These are phyloP conservation scores for Erethizon dorsatum DNA, from an alignment of 2,797 vertebrate species.

Conservation along the genomic window DNA sequence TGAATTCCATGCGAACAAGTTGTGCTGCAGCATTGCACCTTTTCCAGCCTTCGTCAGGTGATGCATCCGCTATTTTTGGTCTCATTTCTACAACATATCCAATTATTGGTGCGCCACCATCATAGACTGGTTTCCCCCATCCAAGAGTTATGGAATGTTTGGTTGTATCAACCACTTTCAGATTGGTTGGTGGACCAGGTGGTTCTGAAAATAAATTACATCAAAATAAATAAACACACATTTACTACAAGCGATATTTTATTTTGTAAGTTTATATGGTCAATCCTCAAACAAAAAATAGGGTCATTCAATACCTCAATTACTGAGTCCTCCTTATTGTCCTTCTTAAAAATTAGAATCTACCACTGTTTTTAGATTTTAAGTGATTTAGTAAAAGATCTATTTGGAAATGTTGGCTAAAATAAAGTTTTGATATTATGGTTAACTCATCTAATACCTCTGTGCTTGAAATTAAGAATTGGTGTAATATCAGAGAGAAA, in stretches of 20 bases:
- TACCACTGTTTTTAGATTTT: background rate
- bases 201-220: slow-evolving; percentile 91
- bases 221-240: slow-evolving; percentile 44
- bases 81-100: slow-evolving; percentile 98
- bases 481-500: slow-evolving; percentile 72
- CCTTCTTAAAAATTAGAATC: slow-evolving; percentile 54
- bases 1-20: slow-evolving; percentile 95
- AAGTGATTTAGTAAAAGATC: slow-evolving; percentile 13
- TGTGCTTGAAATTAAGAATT: slow-evolving; percentile 42
- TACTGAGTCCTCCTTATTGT: background rate
- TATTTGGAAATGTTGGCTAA: slow-evolving; percentile 57
- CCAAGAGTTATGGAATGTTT: slow-evolving; percentile 94
- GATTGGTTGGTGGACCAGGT: slow-evolving; percentile 96
- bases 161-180: slow-evolving; percentile 97
- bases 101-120: slow-evolving; percentile 97
- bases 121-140: slow-evolving; percentile 97
- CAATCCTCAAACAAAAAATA: background rate
- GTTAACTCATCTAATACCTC: slow-evolving; percentile 18
- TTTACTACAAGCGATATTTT: slow-evolving; percentile 22
- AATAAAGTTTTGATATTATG: slow-evolving; percentile 57
- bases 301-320: slow-evolving; percentile 10
- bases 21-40: slow-evolving; percentile 98
- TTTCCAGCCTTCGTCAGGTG: slow-evolving; percentile 97
- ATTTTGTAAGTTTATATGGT: slow-evolving; percentile 43
- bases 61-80: slow-evolving; percentile 92